Percentiles rank a stretch among this genome's conserved stretches.
Conservation (phyloP, 2,113 vertebrate species). For the Ctenodactylus gundi region DNA sequence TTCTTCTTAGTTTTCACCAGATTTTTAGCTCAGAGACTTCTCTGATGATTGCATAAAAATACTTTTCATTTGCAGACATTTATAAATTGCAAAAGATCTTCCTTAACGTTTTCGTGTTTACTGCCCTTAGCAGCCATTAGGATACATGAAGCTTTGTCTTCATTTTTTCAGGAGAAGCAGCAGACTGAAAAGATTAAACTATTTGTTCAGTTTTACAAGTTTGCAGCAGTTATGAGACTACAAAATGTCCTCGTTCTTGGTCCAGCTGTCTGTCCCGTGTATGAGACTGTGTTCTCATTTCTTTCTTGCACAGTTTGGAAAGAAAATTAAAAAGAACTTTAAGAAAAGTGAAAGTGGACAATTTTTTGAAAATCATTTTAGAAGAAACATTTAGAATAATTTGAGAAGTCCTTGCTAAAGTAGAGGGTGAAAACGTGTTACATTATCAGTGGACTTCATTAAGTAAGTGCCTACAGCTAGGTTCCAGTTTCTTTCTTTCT, state of each 20-base stretch:
- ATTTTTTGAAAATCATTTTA: not conserved
- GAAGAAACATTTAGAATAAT: not conserved
- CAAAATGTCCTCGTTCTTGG: not conserved
- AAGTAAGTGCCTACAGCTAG: not conserved
- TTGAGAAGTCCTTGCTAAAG: not conserved
- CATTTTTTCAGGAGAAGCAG: not conserved
- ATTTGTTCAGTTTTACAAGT: not conserved
- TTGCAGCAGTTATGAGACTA: not conserved
- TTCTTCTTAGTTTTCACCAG: not conserved
- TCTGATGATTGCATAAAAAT: not conserved
- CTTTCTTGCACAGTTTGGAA: not conserved
- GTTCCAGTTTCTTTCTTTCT: not conserved
- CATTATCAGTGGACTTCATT: not conserved
- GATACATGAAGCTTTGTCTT: not conserved
- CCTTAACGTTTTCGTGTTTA: not conserved
- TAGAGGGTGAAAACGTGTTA: not conserved
- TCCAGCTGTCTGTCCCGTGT: not conserved
- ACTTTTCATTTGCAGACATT: slow-evolving; percentile 6
- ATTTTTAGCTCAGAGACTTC: not conserved
- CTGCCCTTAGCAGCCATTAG: not conserved
- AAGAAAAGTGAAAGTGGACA: not conserved
- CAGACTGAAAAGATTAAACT: not conserved
- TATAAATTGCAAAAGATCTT: not conserved
- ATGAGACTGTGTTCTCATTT: not conserved
- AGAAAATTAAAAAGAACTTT: not conserved